phyloP scores from a whole-genome alignment of 2,797 vertebrate species.

The Acrocephalus scirpaceus region DNA sequence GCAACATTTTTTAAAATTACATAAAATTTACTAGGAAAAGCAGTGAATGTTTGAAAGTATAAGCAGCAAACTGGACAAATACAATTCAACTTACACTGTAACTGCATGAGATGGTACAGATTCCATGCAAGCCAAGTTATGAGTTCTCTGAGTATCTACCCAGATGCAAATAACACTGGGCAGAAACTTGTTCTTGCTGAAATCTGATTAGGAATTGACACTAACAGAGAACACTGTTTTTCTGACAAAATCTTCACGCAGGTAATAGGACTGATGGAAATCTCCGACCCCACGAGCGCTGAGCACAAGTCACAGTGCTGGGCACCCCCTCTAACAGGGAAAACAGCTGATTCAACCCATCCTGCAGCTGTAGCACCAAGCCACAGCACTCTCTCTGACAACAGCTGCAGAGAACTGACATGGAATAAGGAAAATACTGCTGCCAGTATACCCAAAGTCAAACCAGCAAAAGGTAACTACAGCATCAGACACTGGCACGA shows the following conservation, averaged over 20 bases:
- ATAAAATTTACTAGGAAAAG: background rate
- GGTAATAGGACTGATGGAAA: background rate
- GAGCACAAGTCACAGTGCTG: background rate
- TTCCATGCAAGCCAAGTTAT: background rate
- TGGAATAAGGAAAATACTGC: background rate
- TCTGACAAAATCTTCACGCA: background rate
- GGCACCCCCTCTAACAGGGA: background rate
- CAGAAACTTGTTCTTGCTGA: background rate
- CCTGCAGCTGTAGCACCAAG: background rate
- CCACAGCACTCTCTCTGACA: background rate
- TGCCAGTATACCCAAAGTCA: background rate
- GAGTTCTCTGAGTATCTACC: background rate
- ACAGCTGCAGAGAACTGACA: background rate
- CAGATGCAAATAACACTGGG: background rate
- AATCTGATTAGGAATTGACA: background rate
- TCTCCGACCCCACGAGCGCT: fast-evolving
- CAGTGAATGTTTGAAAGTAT: background rate
- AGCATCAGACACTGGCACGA: background rate
- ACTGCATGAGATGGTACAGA: background rate
- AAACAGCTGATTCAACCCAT: background rate
- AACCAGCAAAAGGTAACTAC: background rate
- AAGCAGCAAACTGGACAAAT: background rate
- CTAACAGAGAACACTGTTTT: background rate
- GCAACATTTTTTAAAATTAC: fast-evolving
- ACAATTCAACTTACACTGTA: background rate